A percentile compares a stretch with the other conserved stretches of the same genome.
These are phyloP conservation scores for Teleiodes luculella DNA, from an alignment of 2,888 invertebrate species.

Conservation along the genomic window DNA sequence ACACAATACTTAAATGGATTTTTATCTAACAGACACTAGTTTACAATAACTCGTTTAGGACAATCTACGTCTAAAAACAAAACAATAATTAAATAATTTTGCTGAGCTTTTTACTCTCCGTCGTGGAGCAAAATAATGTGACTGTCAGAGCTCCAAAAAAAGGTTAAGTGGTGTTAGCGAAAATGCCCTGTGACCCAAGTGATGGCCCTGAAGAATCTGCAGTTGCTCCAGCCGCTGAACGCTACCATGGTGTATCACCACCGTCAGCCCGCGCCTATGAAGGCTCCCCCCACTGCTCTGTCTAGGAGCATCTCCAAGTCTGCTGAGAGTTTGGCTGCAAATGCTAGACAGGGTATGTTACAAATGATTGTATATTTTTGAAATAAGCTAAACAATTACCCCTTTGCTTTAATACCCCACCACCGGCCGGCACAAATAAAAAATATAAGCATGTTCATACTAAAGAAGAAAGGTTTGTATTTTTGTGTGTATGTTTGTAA, in stretches of 20 bases:
- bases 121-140: not conserved
- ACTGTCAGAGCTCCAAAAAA: not conserved
- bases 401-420: too few relatives aligned
- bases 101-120: too few relatives aligned
- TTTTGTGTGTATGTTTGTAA: too few relatives aligned
- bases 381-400: too few relatives aligned
- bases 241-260: constrained; percentile 59
- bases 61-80: too few relatives aligned
- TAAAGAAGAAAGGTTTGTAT: too few relatives aligned
- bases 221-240: constrained; percentile 55
- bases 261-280: constrained; percentile 60
- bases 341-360: constrained; percentile 50
- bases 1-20: constrained; percentile 4
- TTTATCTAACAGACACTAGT: constrained; percentile 10
- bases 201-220: constrained; percentile 69
- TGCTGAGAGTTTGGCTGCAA: constrained; percentile 62
- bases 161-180: constrained; percentile 16
- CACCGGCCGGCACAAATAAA: too few relatives aligned
- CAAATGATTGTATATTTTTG: too few relatives aligned
- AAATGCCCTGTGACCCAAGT: constrained; percentile 31
- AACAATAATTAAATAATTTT: too few relatives aligned
- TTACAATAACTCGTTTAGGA: not conserved
- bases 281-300: constrained; percentile 57
- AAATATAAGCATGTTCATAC: too few relatives aligned
- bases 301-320: constrained; percentile 63